Evolutionary conservation across 2,113 vertebrate species (phyloP).

Genomic region (Scytalopus superciliaris): DNA sequence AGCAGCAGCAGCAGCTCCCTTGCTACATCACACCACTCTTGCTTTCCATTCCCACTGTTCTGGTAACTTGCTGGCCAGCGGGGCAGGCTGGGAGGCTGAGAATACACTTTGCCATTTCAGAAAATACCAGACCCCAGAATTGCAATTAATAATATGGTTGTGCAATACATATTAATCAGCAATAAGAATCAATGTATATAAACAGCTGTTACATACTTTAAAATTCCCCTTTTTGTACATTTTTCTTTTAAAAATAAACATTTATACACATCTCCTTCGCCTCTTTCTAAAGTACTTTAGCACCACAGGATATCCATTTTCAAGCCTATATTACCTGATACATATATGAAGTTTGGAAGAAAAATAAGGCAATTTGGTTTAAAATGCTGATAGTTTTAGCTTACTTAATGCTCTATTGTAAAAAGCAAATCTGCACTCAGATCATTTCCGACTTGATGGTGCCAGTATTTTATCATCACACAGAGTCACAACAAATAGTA

Average conservation of each 20-base stretch:
- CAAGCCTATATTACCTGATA: conserved; percentile 93
- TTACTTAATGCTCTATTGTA: conserved; percentile 82
- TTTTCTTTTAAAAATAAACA: conserved; percentile 85
- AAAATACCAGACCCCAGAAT: conserved; percentile 69
- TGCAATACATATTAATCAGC: conserved; percentile 89
- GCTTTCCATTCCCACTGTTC: conserved; percentile 45
- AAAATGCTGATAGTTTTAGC: conserved; percentile 85
- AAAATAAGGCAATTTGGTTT: conserved; percentile 92
- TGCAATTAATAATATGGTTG: conserved; percentile 73
- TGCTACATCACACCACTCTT: neutral
- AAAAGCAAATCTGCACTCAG: conserved; percentile 78
- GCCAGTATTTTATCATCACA: conserved; percentile 67
- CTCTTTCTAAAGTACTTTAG: conserved; percentile 86
- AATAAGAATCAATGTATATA: conserved; percentile 87
- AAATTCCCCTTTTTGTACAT: conserved; percentile 86
- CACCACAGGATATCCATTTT: conserved; percentile 94
- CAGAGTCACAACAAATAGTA: conserved; percentile 64
- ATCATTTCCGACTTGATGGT: conserved; percentile 69
- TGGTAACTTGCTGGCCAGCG: conserved; percentile 4
- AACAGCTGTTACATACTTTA: conserved; percentile 86
- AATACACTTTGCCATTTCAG: conserved; percentile 27
- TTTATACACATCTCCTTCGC: conserved; percentile 82
- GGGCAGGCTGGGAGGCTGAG: conserved; percentile 58
- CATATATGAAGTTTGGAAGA: conserved; percentile 87
- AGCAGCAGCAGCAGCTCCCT: neutral